Percentiles rank a stretch among this genome's conserved stretches.
Conservation (phyloP, 1,140 invertebrate species). For the Apis laboriosa region DNA sequence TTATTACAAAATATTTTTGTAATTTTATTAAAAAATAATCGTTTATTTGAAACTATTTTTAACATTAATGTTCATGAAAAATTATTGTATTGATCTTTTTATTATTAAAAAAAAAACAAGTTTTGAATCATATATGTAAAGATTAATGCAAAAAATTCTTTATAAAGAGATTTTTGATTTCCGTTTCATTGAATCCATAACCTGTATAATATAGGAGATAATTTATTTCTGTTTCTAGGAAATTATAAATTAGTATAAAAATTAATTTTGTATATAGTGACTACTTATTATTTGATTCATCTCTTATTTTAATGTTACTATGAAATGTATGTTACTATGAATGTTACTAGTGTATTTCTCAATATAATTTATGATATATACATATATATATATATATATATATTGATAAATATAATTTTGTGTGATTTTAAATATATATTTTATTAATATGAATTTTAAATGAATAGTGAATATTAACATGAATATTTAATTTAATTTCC, state of each 20-base stretch:
- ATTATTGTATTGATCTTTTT: neutral
- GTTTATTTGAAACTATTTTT: neutral
- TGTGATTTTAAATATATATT: neutral
- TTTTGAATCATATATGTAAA: neutral
- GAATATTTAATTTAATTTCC: neutral
- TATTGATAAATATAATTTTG: neutral
- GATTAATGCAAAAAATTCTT: conserved; percentile 4
- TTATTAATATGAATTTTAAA: neutral
- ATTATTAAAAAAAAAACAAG: neutral
- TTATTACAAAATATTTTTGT: neutral
- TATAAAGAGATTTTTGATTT: neutral
- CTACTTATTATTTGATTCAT: neutral
- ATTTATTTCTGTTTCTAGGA: neutral
- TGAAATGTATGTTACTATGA: neutral
- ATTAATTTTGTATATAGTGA: neutral
- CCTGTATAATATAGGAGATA: neutral
- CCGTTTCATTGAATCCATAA: conserved; percentile 13
- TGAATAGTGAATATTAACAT: neutral
- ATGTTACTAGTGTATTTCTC: neutral
- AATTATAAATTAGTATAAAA: neutral
- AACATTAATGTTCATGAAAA: neutral
- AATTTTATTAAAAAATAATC: neutral
- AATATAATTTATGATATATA: neutral
- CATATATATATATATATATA: no score
- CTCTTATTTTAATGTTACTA: neutral